Conservation (phyloP, 92 coral and sea anemone genomes). For the Epizoanthus ramosus region DNA sequence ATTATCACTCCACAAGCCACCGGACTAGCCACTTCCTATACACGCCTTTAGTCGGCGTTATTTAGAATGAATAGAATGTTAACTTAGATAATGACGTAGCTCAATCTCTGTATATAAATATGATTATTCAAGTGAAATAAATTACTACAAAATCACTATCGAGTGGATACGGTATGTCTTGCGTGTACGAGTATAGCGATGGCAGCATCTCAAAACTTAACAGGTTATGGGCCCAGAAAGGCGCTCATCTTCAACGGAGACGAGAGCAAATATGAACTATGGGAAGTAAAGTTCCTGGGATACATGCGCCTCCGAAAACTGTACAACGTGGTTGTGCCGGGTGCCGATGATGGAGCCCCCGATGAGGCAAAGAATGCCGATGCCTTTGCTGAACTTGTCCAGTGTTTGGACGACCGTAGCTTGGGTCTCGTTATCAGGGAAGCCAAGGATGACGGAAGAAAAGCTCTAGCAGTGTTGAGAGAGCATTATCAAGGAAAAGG, state of each 20-base stretch:
- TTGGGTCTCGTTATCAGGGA: conserved; percentile 52
- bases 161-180: too few species aligned
- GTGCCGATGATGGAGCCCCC: conserved; percentile 26
- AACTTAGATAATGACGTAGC: too few species aligned
- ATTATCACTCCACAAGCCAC: too few species aligned
- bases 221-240: conserved; percentile 81
- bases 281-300: conserved; percentile 69
- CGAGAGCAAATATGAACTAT: conserved; percentile 62
- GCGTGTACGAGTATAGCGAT: too few species aligned
- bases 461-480: conserved; percentile 49
- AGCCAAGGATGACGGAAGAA: conserved; percentile 49
- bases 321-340: conserved; percentile 40
- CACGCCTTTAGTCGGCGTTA: too few species aligned
- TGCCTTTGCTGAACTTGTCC: conserved; percentile 51
- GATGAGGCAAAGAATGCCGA: conserved; percentile 27
- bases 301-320: conserved; percentile 56
- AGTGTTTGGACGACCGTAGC: conserved; percentile 53
- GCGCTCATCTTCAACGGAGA: conserved; percentile 58
- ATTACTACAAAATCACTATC: too few species aligned
- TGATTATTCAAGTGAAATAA: too few species aligned
- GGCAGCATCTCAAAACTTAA: not conserved
- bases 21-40: too few species aligned
- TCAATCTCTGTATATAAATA: too few species aligned
- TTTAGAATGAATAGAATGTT: too few species aligned
- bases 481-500: conserved; percentile 53